Conservation (phyloP, 2,113 vertebrate species). For the Menura novaehollandiae region DNA sequence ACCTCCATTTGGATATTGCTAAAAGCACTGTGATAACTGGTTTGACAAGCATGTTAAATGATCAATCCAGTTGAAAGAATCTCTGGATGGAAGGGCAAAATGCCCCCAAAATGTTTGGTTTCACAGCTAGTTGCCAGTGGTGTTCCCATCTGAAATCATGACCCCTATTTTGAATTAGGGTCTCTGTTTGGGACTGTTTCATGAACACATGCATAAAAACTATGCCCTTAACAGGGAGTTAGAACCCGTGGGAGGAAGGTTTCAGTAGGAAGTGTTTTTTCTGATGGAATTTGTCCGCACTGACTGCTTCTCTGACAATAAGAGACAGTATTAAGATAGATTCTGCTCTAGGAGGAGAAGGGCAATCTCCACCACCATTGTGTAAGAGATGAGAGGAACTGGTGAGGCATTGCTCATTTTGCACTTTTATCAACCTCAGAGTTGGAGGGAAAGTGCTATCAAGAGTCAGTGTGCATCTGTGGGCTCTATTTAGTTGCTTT, state of each 20-base stretch:
- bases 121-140: not conserved
- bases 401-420: not conserved
- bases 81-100: not conserved
- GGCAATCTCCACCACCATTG: not conserved
- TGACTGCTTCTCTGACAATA: not conserved
- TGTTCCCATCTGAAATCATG: not conserved
- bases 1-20: not conserved
- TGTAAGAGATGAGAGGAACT: not conserved
- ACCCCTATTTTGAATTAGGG: not conserved
- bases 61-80: not conserved
- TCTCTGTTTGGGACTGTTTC: not conserved
- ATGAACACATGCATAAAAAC: not conserved
- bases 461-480: not conserved
- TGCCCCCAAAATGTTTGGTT: not conserved
- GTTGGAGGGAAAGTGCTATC: not conserved
- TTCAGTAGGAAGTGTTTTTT: not conserved
- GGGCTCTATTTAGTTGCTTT: not conserved
- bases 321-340: not conserved
- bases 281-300: not conserved
- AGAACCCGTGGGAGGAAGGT: not conserved
- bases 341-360: not conserved
- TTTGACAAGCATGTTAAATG: not conserved
- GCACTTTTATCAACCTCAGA: not conserved
- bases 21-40: not conserved
- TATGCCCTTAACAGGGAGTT: not conserved